These are phyloP conservation scores for Borostomias antarcticus DNA, from an alignment of 2,797 vertebrate genomes.

Conservation along the genomic window DNA sequence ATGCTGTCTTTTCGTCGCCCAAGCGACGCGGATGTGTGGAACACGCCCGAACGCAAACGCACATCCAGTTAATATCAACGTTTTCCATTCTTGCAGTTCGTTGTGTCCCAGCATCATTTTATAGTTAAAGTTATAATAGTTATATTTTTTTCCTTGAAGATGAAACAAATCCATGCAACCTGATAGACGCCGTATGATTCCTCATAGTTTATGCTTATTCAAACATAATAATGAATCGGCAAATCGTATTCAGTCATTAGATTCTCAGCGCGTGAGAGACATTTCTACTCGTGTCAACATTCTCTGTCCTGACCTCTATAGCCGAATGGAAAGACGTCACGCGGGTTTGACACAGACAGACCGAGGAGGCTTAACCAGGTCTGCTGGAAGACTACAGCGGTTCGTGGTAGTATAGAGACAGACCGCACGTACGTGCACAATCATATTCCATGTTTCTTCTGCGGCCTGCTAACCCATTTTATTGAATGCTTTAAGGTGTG, in stretches of 20 bases:
- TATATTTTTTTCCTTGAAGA: too few relatives aligned
- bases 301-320: conserved; percentile 47
- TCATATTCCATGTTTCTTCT: conserved; percentile 82
- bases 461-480: conserved; percentile 92
- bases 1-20: conserved; percentile 33
- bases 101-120: background rate
- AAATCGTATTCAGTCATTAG: background rate
- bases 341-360: conserved; percentile 25
- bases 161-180: too few relatives aligned
- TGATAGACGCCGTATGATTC: background rate
- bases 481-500: conserved; percentile 69
- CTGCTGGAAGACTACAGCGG: conserved; percentile 62
- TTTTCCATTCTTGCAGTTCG: background rate
- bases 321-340: conserved; percentile 35
- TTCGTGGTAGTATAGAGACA: conserved; percentile 50
- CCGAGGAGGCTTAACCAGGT: conserved; percentile 27
- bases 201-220: background rate
- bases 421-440: conserved; percentile 49
- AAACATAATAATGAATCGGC: background rate
- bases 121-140: too few relatives aligned
- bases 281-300: conserved; percentile 14
- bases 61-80: background rate
- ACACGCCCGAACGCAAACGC: too few relatives aligned
- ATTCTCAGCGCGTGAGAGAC: background rate
- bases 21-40: conserved; percentile 2